Base-by-base conservation (phyloP, 2,113 vertebrate species). In the Thymallus thymallus region DNA sequence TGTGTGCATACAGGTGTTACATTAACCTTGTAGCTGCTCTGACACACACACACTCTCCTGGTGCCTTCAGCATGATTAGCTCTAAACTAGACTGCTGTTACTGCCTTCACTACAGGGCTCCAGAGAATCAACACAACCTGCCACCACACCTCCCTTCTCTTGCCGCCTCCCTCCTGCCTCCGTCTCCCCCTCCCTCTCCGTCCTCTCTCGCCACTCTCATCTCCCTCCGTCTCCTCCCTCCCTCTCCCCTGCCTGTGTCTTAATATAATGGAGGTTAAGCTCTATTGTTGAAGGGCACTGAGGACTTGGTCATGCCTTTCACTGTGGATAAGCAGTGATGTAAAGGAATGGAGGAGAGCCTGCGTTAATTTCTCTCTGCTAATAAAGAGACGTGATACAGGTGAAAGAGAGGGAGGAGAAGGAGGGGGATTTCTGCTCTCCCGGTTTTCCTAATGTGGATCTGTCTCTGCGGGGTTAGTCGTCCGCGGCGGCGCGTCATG, bases 241-340 rank as follows among this genome's bases (percentile, higher is more conserved):
- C 24, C n/a, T 45, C 41, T 10, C 73, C 23, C 45, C 41, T 48
- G 48, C 1, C 64, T 6, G 69, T 66, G 75, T 55, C 29, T 22
- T 29, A 46, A 48, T 69, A n/a, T 77, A 68, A 77, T 72, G 69
- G 32, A 48, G 63, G 32, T 58, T 45, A 66, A 68, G 55, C 70
- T 68, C 35, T 41, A 63, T 77, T 88, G 85, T 86, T 82, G 77
- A 68, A 68, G 85, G 77, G 80, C 78, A 72, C 58, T 29, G 2
- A 60, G 70, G 65, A 71, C 74, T 71, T 76, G 83, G 88, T 88
- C 84, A 68, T 82, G 83, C 85, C 77, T 85, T 87, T 90, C 88
- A 89, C 77, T 64, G 73, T 13, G 72, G 81, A 88, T 88, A 89
- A 88, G 80, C 71, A 73, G 46, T 76, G 58, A 23, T 73, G 82